Conservation (phyloP, 2,888 invertebrate species). For the Bombylius major region DNA sequence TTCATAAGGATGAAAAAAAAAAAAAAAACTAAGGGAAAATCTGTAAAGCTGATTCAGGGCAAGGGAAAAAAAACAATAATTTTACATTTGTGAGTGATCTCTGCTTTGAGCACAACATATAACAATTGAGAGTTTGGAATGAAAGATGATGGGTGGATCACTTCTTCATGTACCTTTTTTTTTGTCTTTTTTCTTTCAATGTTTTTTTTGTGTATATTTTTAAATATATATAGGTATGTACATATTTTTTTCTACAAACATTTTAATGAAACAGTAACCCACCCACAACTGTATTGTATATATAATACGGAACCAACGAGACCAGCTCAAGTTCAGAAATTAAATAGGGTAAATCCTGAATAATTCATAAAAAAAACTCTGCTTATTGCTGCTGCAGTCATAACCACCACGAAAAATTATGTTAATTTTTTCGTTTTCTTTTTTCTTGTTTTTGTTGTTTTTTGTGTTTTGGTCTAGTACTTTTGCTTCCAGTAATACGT, state of each 20-base stretch:
- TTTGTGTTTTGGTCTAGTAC: background rate
- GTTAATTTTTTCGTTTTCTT: background rate
- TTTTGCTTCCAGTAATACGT: background rate
- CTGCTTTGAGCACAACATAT: background rate
- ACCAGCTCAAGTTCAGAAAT: background rate
- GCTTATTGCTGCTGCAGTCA: background rate
- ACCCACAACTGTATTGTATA: too few relatives aligned
- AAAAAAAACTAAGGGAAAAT: too few relatives aligned
- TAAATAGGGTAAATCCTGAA: background rate
- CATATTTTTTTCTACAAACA: too few relatives aligned
- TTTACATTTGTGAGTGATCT: background rate
- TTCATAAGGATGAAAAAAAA: too few relatives aligned
- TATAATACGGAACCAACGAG: too few relatives aligned
- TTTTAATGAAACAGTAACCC: too few relatives aligned
- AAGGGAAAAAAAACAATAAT: background rate
- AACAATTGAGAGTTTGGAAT: too few relatives aligned
- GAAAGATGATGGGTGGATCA: too few relatives aligned
- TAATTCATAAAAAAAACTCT: background rate
- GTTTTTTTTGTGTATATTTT: too few relatives aligned
- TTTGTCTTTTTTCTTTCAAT: too few relatives aligned
- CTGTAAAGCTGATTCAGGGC: background rate
- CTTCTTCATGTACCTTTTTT: too few relatives aligned
- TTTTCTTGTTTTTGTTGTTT: background rate
- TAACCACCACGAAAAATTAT: background rate
- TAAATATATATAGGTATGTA: too few relatives aligned